Base-by-base conservation (phyloP, 2,888 invertebrate species). In the Calliopum simillimum region DNA sequence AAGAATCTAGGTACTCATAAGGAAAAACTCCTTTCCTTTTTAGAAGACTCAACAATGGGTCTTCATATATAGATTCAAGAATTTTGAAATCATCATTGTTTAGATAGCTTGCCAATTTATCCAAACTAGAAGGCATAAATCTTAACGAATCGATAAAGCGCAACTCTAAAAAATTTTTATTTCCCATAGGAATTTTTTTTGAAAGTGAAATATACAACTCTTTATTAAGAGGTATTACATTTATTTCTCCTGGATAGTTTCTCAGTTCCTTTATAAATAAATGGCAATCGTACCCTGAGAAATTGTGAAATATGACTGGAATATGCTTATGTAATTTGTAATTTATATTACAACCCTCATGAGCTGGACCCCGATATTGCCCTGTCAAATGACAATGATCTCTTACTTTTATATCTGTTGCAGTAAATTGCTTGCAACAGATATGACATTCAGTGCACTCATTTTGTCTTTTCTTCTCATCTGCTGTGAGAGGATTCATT, bases 181-280 rank as follows among this genome's bases (percentile, higher is more conserved):
- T 43, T 11, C 8, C 41, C 21, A 56, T 25, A 13, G 5, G 4
- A 49, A 72, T 70, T 64, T 58, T 66, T 51, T 74, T 74, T 23
- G 64, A 47, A 14, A 74, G 61, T 2, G 68, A 72, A 51, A 65
- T 51, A 63, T 80, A 84, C 69, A 76, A 76, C 73, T 85, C 82
- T 66, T 80, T 81, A 64, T 78, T 81, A 23, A 77, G 58, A 0
- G 83, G 76, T 47, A 84, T 74, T 4, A 83, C 49, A 14, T 63
- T 70, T 46, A 74, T 71, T 1, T 69, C n/a, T 41, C 68, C 71
- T 4, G 68, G 11, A 61, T 58, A 12, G n/a, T 14, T 43, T 61
- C 46, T 41, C 33, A 68, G 63, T 64, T 63, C 68, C 47, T 68
- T 71, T 14, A 68, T 46, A 68, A 71, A 71, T 33, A 71, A 68